A percentile compares a stretch with the other conserved stretches of the same genome.
Conservation (phyloP, 2,888 invertebrate genomes). For the Prenolepis imparis region DNA sequence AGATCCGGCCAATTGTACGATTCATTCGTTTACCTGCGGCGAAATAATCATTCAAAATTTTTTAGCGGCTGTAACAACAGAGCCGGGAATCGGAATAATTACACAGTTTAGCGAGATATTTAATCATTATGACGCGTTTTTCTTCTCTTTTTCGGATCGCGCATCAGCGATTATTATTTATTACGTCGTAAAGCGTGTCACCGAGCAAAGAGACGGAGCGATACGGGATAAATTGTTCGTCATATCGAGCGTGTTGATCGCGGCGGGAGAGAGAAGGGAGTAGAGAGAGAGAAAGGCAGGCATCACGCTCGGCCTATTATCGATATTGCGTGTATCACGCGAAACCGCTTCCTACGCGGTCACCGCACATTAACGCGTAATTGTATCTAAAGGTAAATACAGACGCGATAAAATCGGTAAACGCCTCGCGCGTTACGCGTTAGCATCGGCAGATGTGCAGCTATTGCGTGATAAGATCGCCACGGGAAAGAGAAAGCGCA, state of each 20-base stretch:
- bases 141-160: conserved; percentile 21
- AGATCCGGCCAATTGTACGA: conserved; percentile 59
- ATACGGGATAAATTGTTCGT: conserved; percentile 32
- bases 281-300: not conserved
- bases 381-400: conserved; percentile 61
- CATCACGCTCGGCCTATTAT: conserved; percentile 15
- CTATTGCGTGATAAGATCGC: conserved; percentile 36
- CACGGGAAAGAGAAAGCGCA: conserved; percentile 39
- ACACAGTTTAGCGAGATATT: conserved; percentile 18
- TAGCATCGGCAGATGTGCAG: conserved; percentile 50
- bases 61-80: not conserved
- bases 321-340: conserved; percentile 51
- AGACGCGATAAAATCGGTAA: conserved; percentile 60
- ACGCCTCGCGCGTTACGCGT: conserved; percentile 58
- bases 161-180: conserved; percentile 47
- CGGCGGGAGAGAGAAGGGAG: too few species aligned
- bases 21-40: conserved; percentile 31
- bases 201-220: conserved; percentile 15
- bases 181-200: conserved; percentile 38
- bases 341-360: conserved; percentile 58
- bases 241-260: conserved; percentile 49
- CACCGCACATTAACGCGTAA: conserved; percentile 57
- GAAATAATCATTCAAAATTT: conserved; percentile 19
- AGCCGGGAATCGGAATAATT: conserved; percentile 19
- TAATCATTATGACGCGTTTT: conserved; percentile 33